Conservation (phyloP, 2,113 vertebrate species). For the Leucoraja erinaceus region DNA sequence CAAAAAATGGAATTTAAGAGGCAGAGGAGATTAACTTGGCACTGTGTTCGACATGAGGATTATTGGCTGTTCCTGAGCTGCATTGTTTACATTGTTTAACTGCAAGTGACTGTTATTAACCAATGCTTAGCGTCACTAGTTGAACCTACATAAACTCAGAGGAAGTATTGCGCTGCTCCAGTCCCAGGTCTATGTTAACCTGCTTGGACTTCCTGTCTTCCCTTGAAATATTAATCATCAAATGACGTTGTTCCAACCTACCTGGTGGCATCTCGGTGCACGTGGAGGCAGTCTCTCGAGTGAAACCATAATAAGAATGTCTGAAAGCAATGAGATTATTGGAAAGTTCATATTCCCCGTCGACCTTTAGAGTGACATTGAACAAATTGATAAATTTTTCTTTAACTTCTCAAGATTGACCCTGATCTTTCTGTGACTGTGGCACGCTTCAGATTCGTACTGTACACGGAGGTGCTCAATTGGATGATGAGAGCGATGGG, state of each 20-base stretch:
- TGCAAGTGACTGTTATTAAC: neutral
- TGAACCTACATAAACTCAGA: neutral
- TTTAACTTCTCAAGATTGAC: neutral
- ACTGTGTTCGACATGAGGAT: no score
- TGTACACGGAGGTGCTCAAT: no score
- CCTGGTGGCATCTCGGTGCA: constrained; percentile 72
- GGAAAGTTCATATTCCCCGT: neutral
- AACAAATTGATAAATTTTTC: neutral
- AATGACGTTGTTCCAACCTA: constrained; percentile 53
- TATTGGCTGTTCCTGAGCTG: no score
- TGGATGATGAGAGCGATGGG: no score
- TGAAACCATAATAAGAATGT: constrained; percentile 81
- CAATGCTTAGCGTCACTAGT: neutral
- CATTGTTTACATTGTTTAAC: no score
- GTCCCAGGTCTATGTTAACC: neutral
- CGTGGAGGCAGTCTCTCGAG: constrained; percentile 76
- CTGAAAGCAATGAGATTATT: constrained; percentile 54
- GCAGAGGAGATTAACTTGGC: no score
- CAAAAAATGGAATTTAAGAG: no score
- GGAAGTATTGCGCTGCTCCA: neutral
- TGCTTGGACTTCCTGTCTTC: no score
- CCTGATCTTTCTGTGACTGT: neutral
- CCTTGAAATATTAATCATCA: no score
- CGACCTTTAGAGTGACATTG: neutral
- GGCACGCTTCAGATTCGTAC: no score